phyloP scores from a whole-genome alignment of 2,797 vertebrate genomes.

The Platalea minor region DNA sequence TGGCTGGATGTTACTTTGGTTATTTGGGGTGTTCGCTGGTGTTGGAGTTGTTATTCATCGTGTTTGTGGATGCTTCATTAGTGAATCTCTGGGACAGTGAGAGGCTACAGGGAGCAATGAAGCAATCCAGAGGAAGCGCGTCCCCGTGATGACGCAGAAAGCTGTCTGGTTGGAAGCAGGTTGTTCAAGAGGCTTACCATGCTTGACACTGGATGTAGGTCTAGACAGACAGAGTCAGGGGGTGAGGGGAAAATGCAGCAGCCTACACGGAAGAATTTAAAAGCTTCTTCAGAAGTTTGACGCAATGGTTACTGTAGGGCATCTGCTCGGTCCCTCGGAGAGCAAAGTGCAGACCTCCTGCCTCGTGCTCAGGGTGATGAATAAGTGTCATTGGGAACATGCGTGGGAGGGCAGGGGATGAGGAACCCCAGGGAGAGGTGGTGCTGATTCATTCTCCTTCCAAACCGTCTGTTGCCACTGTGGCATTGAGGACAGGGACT shows the following conservation, averaged over 20 bases:
- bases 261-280: neutral
- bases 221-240: neutral
- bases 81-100: neutral
- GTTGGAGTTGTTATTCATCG: neutral
- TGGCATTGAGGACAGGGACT: neutral
- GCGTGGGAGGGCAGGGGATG: neutral
- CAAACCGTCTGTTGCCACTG: rapidly evolving
- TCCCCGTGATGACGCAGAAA: neutral
- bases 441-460: neutral
- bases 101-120: neutral
- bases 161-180: neutral
- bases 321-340: rapidly evolving
- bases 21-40: neutral
- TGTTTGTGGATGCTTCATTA: neutral
- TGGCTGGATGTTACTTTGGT: neutral
- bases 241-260: neutral
- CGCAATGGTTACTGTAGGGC: neutral
- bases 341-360: neutral
- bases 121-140: neutral
- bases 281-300: neutral
- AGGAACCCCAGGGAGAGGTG: neutral
- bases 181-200: neutral
- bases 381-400: neutral
- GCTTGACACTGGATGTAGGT: neutral
- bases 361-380: neutral